phyloP scores from a whole-genome alignment of 2,888 invertebrate species.

The Diogma glabrata region DNA sequence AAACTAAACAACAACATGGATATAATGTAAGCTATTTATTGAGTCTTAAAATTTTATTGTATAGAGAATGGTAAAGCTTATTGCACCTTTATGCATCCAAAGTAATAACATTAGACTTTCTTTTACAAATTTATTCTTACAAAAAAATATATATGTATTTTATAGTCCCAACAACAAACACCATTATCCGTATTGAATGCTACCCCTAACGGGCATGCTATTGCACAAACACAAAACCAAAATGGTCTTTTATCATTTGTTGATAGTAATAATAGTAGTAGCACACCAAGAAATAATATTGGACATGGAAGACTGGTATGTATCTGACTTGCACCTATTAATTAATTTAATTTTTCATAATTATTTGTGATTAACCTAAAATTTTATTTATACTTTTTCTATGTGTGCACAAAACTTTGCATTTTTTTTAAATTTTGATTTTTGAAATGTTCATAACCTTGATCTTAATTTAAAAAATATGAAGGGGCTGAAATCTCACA shows the following conservation, averaged over 20 bases:
- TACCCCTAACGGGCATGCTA: conserved; percentile 24
- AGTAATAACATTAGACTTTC: conserved; percentile 8
- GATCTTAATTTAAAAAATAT: too few relatives aligned
- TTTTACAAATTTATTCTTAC: conserved; percentile 16
- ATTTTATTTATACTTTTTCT: background rate
- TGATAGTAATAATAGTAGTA: conserved; percentile 16
- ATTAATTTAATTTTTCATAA: conserved; percentile 9
- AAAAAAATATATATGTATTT: too few relatives aligned
- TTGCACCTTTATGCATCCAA: background rate
- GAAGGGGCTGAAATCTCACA: too few relatives aligned
- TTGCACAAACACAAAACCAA: conserved; percentile 22
- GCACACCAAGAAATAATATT: conserved; percentile 9
- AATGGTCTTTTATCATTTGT: conserved; percentile 24
- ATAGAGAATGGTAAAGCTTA: too few relatives aligned
- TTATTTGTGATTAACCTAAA: conserved; percentile 8
- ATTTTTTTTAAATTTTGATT: conserved; percentile 1
- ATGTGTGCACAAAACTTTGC: background rate
- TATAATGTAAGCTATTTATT: conserved; percentile 3
- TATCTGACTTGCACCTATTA: conserved; percentile 13
- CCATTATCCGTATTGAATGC: conserved; percentile 24
- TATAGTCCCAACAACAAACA: conserved; percentile 23
- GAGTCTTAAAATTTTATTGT: background rate
- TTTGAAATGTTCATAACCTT: background rate
- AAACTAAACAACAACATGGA: conserved; percentile 20
- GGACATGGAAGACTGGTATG: conserved; percentile 25